These are phyloP conservation scores for Stigmatopora nigra DNA, from an alignment of 2,113 vertebrate species.

Conservation along the genomic window DNA sequence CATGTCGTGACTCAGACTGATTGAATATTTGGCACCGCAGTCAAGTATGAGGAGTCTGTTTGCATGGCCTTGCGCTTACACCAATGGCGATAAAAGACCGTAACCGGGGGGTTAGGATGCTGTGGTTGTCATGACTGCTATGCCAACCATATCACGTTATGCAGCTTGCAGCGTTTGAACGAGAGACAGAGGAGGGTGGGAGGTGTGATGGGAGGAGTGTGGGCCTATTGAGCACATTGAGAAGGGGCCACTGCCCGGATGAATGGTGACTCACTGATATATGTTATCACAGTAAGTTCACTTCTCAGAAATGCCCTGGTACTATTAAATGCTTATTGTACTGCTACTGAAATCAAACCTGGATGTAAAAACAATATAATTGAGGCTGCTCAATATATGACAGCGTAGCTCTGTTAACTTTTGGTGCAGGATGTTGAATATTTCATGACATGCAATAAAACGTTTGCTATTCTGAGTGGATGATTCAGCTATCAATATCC, in stretches of 20 bases:
- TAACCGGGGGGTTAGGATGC: conserved; percentile 10
- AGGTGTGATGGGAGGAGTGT: conserved; percentile 12
- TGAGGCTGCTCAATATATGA: conserved; percentile 13
- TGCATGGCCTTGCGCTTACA: neutral
- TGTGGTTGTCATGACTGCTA: conserved; percentile 38
- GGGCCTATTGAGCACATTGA: conserved; percentile 24
- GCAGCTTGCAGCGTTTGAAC: conserved; percentile 49
- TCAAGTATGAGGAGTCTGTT: neutral
- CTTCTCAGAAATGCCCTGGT: conserved; percentile 29
- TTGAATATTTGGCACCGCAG: neutral
- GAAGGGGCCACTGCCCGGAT: conserved; percentile 24
- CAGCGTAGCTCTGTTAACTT: conserved; percentile 35
- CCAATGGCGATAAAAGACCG: conserved; percentile 11
- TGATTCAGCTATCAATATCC: neutral
- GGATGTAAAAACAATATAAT: conserved; percentile 1
- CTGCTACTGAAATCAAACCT: conserved; percentile 10
- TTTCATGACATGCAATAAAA: conserved; percentile 1
- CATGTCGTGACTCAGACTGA: conserved; percentile 7
- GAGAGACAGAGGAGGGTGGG: conserved; percentile 28
- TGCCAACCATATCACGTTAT: conserved; percentile 36
- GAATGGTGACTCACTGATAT: conserved; percentile 59
- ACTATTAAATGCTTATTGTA: conserved; percentile 6
- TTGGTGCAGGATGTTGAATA: conserved; percentile 24
- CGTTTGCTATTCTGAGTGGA: neutral
- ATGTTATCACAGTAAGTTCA: conserved; percentile 30